Evolutionary conservation across 2,888 invertebrate species (phyloP).

Genomic region (Lampropteryx suffumata): DNA sequence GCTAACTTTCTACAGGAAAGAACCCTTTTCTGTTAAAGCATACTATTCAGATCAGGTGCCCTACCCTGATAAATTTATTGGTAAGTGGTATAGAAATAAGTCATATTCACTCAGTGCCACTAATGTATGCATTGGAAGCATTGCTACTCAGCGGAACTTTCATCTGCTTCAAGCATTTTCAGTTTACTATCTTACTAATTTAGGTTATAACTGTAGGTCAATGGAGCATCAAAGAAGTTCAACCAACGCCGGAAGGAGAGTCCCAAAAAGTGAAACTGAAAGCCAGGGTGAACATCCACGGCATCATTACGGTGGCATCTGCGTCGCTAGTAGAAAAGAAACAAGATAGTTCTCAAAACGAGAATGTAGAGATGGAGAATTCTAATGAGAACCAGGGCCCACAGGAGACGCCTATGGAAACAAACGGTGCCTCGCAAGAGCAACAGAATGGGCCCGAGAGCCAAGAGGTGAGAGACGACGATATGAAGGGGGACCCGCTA

Average conservation of each 20-base stretch:
- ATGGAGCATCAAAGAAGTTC: constrained; percentile 91
- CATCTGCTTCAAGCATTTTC: constrained; percentile 13
- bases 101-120: not conserved
- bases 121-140: not conserved
- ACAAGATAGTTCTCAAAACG: constrained; percentile 72
- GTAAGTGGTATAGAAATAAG: constrained; percentile 70
- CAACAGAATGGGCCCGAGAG: constrained; percentile 69
- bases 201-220: constrained; percentile 76
- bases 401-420: constrained; percentile 74
- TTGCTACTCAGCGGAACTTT: constrained; percentile 2
- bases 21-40: constrained; percentile 93
- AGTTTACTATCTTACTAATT: constrained; percentile 3
- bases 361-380: constrained; percentile 73
- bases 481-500: constrained; percentile 70
- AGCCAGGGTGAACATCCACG: constrained; percentile 96
- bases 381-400: constrained; percentile 66
- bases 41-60: constrained; percentile 90
- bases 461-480: constrained; percentile 79
- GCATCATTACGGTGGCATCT: constrained; percentile 93
- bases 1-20: constrained; percentile 95
- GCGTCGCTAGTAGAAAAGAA: constrained; percentile 93
- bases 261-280: constrained; percentile 98
- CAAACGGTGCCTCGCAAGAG: constrained; percentile 76
- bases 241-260: constrained; percentile 93
- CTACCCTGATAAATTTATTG: constrained; percentile 90